These are phyloP conservation scores for Okamejei kenojei DNA, from an alignment of 2,797 vertebrate species.

Conservation along the genomic window DNA sequence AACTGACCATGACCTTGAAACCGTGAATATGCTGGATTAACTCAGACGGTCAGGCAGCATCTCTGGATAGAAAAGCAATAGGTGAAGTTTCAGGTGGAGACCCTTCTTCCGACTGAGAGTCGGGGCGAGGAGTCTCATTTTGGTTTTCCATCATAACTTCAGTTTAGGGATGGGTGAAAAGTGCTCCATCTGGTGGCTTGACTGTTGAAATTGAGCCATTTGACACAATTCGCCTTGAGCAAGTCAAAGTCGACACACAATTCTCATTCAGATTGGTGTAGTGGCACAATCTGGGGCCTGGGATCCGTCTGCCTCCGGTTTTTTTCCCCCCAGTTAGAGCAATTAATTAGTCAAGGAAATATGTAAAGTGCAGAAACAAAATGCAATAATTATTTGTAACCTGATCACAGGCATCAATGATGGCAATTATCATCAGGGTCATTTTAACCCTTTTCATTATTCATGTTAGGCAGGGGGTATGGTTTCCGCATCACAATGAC, in stretches of 20 bases:
- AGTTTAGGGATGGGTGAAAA: neutral
- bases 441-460: constrained; percentile 21
- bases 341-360: neutral
- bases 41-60: too few relatives aligned
- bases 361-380: neutral
- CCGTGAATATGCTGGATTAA: too few relatives aligned
- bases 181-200: constrained; percentile 21
- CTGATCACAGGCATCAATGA: neutral
- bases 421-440: constrained; percentile 22
- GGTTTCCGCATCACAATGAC: constrained; percentile 17
- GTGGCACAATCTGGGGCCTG: too few relatives aligned
- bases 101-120: too few relatives aligned
- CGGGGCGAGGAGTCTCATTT: neutral
- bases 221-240: neutral
- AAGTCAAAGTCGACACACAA: neutral
- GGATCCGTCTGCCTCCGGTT: neutral
- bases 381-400: neutral
- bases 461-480: too few relatives aligned
- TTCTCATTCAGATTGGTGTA: neutral
- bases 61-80: too few relatives aligned
- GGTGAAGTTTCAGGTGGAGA: too few relatives aligned
- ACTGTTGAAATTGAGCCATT: neutral
- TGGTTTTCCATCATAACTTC: neutral
- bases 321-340: neutral
- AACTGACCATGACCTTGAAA: too few relatives aligned